Conservation (phyloP, 1,140 invertebrate species). For the Drosophila mayri region DNA sequence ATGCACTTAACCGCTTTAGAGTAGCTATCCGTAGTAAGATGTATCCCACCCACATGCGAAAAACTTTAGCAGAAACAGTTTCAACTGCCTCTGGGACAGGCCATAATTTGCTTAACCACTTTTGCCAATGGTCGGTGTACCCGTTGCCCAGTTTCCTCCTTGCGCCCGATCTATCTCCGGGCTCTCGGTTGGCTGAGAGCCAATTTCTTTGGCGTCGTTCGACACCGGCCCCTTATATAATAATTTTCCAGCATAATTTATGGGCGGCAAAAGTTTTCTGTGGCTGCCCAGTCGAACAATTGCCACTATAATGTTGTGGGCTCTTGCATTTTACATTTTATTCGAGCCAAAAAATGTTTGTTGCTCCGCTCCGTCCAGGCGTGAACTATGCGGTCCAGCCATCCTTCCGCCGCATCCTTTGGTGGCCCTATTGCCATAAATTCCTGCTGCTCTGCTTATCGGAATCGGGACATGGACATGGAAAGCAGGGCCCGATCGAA, state of each 20-base stretch:
- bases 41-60: conserved; percentile 6
- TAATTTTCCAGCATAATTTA: conserved; percentile 80
- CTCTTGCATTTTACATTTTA: conserved; percentile 70
- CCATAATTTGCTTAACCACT: conserved; percentile 81
- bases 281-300: conserved; percentile 76
- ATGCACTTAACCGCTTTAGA: conserved; percentile 21
- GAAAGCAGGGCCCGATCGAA: conserved; percentile 43
- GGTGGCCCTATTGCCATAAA: conserved; percentile 59
- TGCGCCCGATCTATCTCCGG: conserved; percentile 9
- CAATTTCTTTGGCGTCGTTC: conserved; percentile 69
- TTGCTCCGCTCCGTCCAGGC: conserved; percentile 57
- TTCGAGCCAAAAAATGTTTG: conserved; percentile 68
- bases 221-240: conserved; percentile 77
- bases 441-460: conserved; percentile 65
- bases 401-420: conserved; percentile 26
- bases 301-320: conserved; percentile 75
- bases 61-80: conserved; percentile 55
- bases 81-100: conserved; percentile 59
- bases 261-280: conserved; percentile 76
- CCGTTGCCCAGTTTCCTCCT: not conserved
- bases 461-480: conserved; percentile 58
- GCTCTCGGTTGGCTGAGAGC: conserved; percentile 55
- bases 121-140: conserved; percentile 56
- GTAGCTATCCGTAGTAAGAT: not conserved
- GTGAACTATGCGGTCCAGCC: conserved; percentile 68